phyloP scores from a whole-genome alignment of 2,113 vertebrate species.

The Gyps fulvus region DNA sequence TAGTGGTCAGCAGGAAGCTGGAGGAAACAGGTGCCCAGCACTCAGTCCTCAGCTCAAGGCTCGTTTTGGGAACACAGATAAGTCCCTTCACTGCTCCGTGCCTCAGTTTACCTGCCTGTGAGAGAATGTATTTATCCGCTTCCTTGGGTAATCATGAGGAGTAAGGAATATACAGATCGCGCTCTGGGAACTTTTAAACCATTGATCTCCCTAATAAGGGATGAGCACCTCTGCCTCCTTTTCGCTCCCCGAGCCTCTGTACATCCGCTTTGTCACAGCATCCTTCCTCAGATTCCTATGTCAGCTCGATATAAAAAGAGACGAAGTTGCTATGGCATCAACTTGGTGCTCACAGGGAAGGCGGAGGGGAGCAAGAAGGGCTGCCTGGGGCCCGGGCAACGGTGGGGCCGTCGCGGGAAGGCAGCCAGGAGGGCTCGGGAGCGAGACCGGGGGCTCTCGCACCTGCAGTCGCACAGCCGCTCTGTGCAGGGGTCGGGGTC shows the following conservation, averaged over 20 bases:
- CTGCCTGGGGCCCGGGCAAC: neutral
- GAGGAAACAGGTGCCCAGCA: neutral
- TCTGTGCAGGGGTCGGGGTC: fast-evolving
- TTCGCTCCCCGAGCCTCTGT: neutral
- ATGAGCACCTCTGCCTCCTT: neutral
- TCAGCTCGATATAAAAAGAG: neutral
- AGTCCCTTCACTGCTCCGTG: neutral
- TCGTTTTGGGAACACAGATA: neutral
- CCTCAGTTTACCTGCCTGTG: constrained; percentile 4
- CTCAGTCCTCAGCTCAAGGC: neutral
- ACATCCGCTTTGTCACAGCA: neutral
- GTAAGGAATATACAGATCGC: neutral
- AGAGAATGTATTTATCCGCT: neutral
- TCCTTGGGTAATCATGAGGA: neutral
- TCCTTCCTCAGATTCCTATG: neutral
- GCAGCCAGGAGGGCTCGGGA: fast-evolving
- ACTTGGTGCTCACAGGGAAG: neutral
- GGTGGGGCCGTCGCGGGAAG: fast-evolving
- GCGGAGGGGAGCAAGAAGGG: neutral
- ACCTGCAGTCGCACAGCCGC: fast-evolving
- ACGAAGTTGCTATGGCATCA: constrained; percentile 45
- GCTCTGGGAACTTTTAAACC: neutral
- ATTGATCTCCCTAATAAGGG: neutral
- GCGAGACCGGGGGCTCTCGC: fast-evolving
- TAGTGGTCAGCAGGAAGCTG: neutral